Percentiles rank a stretch among this genome's conserved stretches.
Evolutionary conservation across 2,888 invertebrate species (phyloP).

Genomic region (Brachyopa scutellaris): DNA sequence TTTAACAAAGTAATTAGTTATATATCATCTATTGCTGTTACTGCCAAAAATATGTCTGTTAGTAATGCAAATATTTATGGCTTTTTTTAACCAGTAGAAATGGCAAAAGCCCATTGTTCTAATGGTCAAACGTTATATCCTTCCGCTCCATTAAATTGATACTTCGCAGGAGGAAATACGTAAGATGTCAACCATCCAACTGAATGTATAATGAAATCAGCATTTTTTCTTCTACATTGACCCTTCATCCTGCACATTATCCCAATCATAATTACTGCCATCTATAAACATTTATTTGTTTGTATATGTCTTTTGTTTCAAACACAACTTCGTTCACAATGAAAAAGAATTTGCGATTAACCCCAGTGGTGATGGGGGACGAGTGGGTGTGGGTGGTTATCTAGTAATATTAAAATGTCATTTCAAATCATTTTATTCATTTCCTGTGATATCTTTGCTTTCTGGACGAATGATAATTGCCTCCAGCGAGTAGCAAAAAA

Average conservation of each 20-base stretch:
- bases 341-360: constrained; percentile 16
- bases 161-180: not conserved
- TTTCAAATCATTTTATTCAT: constrained; percentile 33
- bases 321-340: constrained; percentile 1
- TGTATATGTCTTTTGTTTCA: constrained; percentile 8
- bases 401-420: constrained; percentile 31
- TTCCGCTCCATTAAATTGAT: constrained; percentile 25
- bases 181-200: not conserved
- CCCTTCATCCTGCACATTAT: not conserved
- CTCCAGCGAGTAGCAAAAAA: not conserved
- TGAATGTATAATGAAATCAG: constrained; percentile 9
- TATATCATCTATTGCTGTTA: too few species aligned
- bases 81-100: too few species aligned
- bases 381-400: too few species aligned
- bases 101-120: too few species aligned
- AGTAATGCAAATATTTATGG: too few species aligned
- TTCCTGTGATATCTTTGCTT: constrained; percentile 31
- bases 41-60: too few species aligned
- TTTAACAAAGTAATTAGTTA: too few species aligned
- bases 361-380: constrained; percentile 6
- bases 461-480: constrained; percentile 47
- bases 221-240: constrained; percentile 43
- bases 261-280: constrained; percentile 30
- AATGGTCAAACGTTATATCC: too few species aligned
- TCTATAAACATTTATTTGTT: constrained; percentile 15